These are phyloP conservation scores for Cataglyphis cursor DNA, from an alignment of 2,888 invertebrate genomes.

Conservation along the genomic window DNA sequence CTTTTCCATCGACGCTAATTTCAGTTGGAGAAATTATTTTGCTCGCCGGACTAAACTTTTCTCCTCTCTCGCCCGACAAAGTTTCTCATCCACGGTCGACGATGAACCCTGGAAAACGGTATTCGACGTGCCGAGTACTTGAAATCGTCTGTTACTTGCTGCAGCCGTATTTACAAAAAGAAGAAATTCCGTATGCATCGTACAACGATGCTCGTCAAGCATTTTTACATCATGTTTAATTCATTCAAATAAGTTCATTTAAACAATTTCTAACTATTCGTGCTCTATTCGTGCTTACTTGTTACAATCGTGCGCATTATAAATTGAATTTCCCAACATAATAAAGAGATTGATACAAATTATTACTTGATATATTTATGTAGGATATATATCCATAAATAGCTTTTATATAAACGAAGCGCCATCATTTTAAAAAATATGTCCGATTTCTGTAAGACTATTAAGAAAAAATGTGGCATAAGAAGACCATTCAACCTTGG, in stretches of 20 bases:
- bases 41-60: constrained; percentile 35
- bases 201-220: neutral
- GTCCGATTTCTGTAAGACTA: neutral
- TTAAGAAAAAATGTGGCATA: neutral
- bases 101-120: constrained; percentile 19
- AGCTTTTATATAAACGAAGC: neutral
- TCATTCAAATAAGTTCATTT: neutral
- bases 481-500: constrained; percentile 36
- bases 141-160: neutral
- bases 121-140: constrained; percentile 26
- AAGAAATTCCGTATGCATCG: neutral
- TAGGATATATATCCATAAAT: constrained; percentile 6
- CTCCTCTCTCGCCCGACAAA: constrained; percentile 24
- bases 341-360: constrained; percentile 17
- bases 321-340: neutral
- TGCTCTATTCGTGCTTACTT: neutral
- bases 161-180: constrained; percentile 23
- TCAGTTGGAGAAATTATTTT: constrained; percentile 57
- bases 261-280: neutral
- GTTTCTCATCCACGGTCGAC: constrained; percentile 19
- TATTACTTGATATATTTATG: neutral
- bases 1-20: constrained; percentile 62
- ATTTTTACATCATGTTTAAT: neutral
- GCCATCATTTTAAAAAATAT: constrained; percentile 11
- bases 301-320: neutral